A percentile compares a stretch with the other conserved stretches of the same genome.
Conservation (phyloP, 2,888 invertebrate genomes). For the Drosophila villosipedis region DNA sequence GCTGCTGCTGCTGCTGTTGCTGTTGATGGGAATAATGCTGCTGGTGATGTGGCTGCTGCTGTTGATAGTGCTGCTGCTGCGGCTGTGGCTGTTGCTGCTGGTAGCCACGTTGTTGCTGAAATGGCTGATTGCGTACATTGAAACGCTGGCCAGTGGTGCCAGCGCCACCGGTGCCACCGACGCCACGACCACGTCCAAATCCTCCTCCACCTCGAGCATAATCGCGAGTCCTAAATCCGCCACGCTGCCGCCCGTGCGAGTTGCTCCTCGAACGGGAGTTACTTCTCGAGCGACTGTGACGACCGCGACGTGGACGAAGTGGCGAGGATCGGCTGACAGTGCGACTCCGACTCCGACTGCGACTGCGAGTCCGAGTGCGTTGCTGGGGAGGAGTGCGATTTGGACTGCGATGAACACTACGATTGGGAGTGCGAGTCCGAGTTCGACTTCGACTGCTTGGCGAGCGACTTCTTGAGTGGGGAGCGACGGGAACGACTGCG, state of each 20-base stretch:
- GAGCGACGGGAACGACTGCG: conserved; percentile 47
- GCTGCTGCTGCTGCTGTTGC: conserved; percentile 28
- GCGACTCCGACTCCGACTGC: conserved; percentile 35
- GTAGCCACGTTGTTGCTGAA: conserved; percentile 46
- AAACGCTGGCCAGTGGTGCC: conserved; percentile 44
- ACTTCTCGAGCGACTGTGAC: conserved; percentile 63
- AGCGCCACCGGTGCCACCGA: not conserved
- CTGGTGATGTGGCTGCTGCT: conserved; percentile 14
- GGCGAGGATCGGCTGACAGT: conserved; percentile 46
- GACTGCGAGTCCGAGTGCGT: not conserved
- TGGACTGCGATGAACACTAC: not conserved
- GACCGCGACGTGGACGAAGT: conserved; percentile 54
- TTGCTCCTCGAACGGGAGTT: conserved; percentile 62
- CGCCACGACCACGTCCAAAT: conserved; percentile 34
- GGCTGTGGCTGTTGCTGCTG: conserved; percentile 37
- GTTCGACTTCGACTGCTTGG: conserved; percentile 2
- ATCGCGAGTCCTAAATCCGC: conserved; percentile 37
- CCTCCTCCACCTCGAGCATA: conserved; percentile 20
- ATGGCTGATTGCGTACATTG: conserved; percentile 56
- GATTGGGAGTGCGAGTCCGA: conserved; percentile 1
- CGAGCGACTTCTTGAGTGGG: conserved; percentile 21
- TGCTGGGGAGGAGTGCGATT: conserved; percentile 4
- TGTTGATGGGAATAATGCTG: conserved; percentile 41
- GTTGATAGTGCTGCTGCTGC: conserved; percentile 30
- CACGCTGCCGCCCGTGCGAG: conserved; percentile 47